These are phyloP conservation scores for Xylocopa sonorina DNA, from an alignment of 1,140 invertebrate genomes.

Conservation along the genomic window DNA sequence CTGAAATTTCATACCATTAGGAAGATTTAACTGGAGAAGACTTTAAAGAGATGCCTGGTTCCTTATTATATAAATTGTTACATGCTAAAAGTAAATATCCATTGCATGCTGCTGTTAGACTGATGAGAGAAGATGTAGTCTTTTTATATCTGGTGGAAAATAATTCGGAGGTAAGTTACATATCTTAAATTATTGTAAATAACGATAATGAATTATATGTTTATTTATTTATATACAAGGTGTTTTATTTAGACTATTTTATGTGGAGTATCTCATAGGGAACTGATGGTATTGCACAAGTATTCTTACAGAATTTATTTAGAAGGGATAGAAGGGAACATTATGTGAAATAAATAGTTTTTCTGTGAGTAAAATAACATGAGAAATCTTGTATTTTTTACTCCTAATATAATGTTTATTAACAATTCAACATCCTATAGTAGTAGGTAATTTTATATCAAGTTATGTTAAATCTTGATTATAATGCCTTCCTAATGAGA, in stretches of 20 bases:
- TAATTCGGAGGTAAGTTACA: constrained; percentile 89
- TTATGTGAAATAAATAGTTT: no score
- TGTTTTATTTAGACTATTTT: background rate
- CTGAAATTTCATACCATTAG: constrained; percentile 75
- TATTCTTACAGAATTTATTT: no score
- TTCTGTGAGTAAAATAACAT: no score
- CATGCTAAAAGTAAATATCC: constrained; percentile 94
- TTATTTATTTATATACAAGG: constrained; percentile 2
- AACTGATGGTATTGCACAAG: no score
- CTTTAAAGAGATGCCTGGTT: constrained; percentile 95
- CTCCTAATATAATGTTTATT: constrained; percentile 4
- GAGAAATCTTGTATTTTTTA: background rate
- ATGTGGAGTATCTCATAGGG: background rate
- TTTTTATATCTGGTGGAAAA: constrained; percentile 96
- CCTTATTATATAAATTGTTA: constrained; percentile 94
- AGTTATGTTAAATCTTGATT: no score
- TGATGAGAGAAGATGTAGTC: constrained; percentile 95
- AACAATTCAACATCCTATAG: no score
- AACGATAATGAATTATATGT: no score
- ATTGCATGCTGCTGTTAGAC: constrained; percentile 93
- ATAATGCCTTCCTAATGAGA: no score
- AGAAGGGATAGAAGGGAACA: no score
- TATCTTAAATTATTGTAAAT: background rate
- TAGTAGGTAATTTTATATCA: no score
- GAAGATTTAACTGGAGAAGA: constrained; percentile 95